Evolutionary conservation across 1,140 invertebrate species (phyloP), one percentile per base, ranked within the genome.

Genomic region (Caenorhabditis briggsae): DNA sequence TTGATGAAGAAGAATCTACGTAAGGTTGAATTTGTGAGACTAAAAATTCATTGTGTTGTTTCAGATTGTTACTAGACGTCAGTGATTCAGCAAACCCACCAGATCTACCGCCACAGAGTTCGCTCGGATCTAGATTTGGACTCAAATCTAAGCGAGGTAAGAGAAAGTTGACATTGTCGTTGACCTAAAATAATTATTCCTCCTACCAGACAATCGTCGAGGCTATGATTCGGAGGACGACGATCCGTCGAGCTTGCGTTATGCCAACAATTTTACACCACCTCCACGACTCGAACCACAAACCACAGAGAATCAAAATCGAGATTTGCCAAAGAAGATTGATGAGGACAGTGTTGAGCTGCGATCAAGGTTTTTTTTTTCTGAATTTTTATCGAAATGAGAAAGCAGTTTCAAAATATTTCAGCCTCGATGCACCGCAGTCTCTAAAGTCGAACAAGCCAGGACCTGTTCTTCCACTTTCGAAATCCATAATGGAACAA

Each of bases 401-500:
- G 18, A n/a, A 58, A n/a, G 0, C 11, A 11, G 18, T 46, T 70
- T 46, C 46, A 78, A 33, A 33, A 33, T 33, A 33, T 33, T 33
- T 33, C 33, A 33, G 33, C 33, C 33, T 78, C n/a, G n/a, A 78
- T 23, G 16, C 70, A 23, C 23, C 70, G 5, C 70, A 78, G 12
- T 5, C 50, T 12, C 20, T 78, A 14, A 48, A 53, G 23, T 53
- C 70, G 14, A 78, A 78, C 11, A 1, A n/a, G 11, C 20, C 70
- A n/a, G 53, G 70, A 46, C 70, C 70, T 12, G 41, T 78, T 23
- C 46, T 78, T 50, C 70, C 70, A 23, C 33, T 78, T 11, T 78
- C 70, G 0, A 78, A 78, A 25, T 78, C 70, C 5, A 78, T 78
- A 78, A 78, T 78, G 70, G 70, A 78, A 78, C 70, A 46, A 11